These are phyloP conservation scores for Linnaemya vulpina DNA, from an alignment of 2,888 invertebrate species.

Conservation along the genomic window DNA sequence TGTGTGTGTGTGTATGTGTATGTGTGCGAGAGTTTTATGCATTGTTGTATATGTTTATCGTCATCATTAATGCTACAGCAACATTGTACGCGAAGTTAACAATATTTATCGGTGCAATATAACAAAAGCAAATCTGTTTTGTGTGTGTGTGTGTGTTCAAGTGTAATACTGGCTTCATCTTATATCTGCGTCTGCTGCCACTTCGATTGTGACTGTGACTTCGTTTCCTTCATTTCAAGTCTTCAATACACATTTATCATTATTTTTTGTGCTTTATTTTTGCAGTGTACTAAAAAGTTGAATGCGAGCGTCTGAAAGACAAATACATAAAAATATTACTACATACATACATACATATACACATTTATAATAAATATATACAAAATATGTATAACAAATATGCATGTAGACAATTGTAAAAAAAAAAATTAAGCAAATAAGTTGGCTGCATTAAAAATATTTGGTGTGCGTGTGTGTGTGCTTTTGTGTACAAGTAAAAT, in stretches of 20 bases:
- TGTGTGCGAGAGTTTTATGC: too few relatives aligned
- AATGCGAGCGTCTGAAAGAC: conserved; percentile 49
- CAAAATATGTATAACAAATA: conserved; percentile 29
- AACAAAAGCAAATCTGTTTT: conserved; percentile 46
- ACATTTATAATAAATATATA: conserved; percentile 14
- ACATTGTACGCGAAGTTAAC: conserved; percentile 43
- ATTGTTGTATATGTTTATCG: conserved; percentile 29
- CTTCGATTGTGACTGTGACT: conserved; percentile 44
- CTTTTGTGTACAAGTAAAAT: conserved; percentile 52
- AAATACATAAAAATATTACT: conserved; percentile 4
- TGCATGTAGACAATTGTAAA: conserved; percentile 29
- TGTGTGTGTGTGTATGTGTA: not conserved
- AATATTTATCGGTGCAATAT: conserved; percentile 54
- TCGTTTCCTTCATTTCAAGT: conserved; percentile 37
- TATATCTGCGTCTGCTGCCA: conserved; percentile 23
- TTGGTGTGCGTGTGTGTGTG: conserved; percentile 31
- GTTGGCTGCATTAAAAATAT: conserved; percentile 44
- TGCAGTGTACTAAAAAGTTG: conserved; percentile 40
- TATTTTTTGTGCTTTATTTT: conserved; percentile 24
- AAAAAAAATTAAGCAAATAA: not conserved
- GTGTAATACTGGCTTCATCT: conserved; percentile 21
- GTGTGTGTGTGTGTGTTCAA: conserved; percentile 13
- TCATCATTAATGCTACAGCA: conserved; percentile 3
- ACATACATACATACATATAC: not conserved
- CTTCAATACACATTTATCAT: conserved; percentile 56